Evolutionary conservation across 92 coral and sea anemone species (phyloP).

Genomic region (Desmophyllum pertusum): DNA sequence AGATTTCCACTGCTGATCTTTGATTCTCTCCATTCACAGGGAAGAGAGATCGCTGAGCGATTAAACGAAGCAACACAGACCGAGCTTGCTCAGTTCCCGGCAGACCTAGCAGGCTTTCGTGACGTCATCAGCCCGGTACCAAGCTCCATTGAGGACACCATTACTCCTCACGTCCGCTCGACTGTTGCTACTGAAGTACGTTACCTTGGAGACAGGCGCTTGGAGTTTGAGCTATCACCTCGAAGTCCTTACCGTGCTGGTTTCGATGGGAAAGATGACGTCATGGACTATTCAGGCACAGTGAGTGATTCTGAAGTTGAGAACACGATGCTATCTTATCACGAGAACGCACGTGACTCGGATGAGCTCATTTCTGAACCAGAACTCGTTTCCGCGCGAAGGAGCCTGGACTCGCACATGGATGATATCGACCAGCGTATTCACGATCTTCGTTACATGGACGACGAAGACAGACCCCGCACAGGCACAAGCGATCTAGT

Average conservation of each 20-base stretch:
- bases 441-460: slow-evolving; percentile 27
- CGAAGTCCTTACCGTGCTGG: not conserved
- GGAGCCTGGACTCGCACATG: slow-evolving; percentile 39
- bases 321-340: slow-evolving; percentile 2
- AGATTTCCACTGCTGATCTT: not conserved
- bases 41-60: slow-evolving; percentile 22
- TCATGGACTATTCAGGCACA: slow-evolving; percentile 6
- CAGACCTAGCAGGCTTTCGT: not conserved
- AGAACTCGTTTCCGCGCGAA: slow-evolving; percentile 31
- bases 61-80: slow-evolving; percentile 39
- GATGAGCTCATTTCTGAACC: slow-evolving; percentile 48
- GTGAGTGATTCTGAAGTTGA: not conserved
- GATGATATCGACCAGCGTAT: slow-evolving; percentile 46
- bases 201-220: slow-evolving; percentile 17
- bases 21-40: slow-evolving; percentile 17
- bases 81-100: slow-evolving; percentile 23
- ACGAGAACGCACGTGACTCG: slow-evolving; percentile 11
- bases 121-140: slow-evolving; percentile 10
- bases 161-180: slow-evolving; percentile 33
- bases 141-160: slow-evolving; percentile 28
- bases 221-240: slow-evolving; percentile 14
- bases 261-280: slow-evolving; percentile 16
- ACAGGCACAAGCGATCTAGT: slow-evolving; percentile 48
- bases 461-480: slow-evolving; percentile 39
- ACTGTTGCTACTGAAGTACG: slow-evolving; percentile 35